These are phyloP conservation scores for Petrocephalus zakoni DNA, from an alignment of 2,113 vertebrate genomes.

Conservation along the genomic window DNA sequence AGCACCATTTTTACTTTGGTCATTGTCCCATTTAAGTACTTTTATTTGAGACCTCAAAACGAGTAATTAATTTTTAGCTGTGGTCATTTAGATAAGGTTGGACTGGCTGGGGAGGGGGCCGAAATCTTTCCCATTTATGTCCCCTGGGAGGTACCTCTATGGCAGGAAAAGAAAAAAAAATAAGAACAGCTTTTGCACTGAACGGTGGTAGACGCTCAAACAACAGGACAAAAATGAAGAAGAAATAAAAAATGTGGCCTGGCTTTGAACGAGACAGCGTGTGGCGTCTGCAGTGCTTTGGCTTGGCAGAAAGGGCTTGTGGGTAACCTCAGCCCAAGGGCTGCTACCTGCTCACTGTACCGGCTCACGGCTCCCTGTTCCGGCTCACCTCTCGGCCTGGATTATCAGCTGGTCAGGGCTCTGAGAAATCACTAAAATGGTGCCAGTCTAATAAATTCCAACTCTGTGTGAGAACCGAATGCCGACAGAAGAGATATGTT, in stretches of 20 bases:
- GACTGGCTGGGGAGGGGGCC: background rate
- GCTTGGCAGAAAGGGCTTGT: background rate
- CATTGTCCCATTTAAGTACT: background rate
- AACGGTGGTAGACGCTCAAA: background rate
- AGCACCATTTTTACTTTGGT: background rate
- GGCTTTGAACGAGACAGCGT: background rate
- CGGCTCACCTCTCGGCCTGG: background rate
- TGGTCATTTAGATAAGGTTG: background rate
- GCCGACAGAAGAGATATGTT: background rate
- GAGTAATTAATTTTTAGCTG: constrained; percentile 1
- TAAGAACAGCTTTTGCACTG: background rate
- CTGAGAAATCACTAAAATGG: background rate
- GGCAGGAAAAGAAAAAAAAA: background rate
- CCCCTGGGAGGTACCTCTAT: background rate
- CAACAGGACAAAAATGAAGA: background rate
- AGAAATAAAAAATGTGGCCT: background rate
- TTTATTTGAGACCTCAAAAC: background rate
- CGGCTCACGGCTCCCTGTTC: background rate
- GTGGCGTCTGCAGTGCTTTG: background rate
- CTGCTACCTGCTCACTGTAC: background rate
- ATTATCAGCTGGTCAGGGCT: background rate
- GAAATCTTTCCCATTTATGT: background rate
- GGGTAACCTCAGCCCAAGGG: background rate
- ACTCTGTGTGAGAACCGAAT: background rate
- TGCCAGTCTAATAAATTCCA: background rate